phyloP scores from a whole-genome alignment of 2,113 vertebrate species.

The human (Homo sapiens) region GRCh38 chrX:7487001-7487500 shows the following conservation, averaged over 20 bases:
- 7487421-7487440: neutral
- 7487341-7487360: neutral
- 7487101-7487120: neutral
- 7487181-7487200: neutral
- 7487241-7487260: neutral
- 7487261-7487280: neutral
- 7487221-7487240: neutral
- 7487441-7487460: rapidly evolving
- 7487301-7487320: neutral
- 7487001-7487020: neutral
- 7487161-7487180: neutral
- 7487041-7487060: conserved; percentile 13
- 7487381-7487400: neutral
- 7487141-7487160: neutral
- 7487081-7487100: neutral
- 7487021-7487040: neutral
- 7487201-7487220: neutral
- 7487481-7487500: neutral
- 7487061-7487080: neutral
- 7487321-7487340: too few relatives aligned
- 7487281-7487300: neutral
- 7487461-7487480: neutral
- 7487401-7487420: too few relatives aligned
- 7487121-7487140: neutral
- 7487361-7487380: neutral